These are phyloP conservation scores for Gephyroberyx darwinii DNA, from an alignment of 2,797 vertebrate species.

Conservation along the genomic window DNA sequence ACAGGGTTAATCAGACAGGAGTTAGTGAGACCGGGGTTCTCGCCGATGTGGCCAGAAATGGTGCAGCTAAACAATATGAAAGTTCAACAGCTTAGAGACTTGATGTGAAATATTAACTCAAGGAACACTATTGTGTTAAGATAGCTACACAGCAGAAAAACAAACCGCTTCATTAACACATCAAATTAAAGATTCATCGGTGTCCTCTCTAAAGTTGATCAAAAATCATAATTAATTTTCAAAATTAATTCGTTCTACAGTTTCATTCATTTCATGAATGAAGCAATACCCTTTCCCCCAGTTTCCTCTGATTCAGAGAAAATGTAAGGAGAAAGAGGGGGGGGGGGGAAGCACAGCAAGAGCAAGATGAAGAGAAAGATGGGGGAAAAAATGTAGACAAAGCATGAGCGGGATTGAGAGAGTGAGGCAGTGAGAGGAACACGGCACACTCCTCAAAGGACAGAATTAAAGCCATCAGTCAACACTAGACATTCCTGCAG, in stretches of 20 bases:
- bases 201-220: background rate
- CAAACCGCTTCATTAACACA: background rate
- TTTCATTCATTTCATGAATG: conserved; percentile 5
- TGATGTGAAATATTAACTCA: background rate
- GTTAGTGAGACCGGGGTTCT: conserved; percentile 5
- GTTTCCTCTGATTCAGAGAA: background rate
- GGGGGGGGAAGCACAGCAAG: background rate
- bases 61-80: background rate
- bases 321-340: background rate
- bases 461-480: conserved; percentile 73
- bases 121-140: background rate
- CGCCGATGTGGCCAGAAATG: conserved; percentile 6
- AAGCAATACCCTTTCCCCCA: background rate
- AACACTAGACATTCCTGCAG: conserved; percentile 68
- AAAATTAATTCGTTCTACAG: conserved; percentile 5
- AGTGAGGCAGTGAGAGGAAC: conserved; percentile 40
- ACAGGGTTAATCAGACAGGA: background rate
- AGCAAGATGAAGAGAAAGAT: background rate
- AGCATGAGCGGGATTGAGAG: background rate
- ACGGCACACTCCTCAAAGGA: conserved; percentile 44
- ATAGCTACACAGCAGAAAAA: background rate
- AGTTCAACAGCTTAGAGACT: background rate
- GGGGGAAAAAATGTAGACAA: background rate
- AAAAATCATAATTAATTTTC: conserved; percentile 6
- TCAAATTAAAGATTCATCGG: conserved; percentile 1